These are phyloP conservation scores for Numenius phaeopus DNA, from an alignment of 2,797 vertebrate species.

Conservation along the genomic window DNA sequence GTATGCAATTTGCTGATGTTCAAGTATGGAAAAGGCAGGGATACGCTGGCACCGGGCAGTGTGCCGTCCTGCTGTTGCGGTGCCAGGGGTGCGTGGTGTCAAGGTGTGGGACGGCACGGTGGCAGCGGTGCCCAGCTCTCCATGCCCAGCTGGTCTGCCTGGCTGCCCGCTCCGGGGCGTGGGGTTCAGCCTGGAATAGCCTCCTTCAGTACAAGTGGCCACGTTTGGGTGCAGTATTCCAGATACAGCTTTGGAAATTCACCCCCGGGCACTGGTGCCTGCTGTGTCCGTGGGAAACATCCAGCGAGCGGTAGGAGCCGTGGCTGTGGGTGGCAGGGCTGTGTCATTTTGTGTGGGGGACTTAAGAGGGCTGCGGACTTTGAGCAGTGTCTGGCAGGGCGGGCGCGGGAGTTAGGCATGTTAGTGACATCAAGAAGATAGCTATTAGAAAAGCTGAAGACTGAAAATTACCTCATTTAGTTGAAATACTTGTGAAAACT, in stretches of 20 bases:
- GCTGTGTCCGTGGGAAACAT: background rate
- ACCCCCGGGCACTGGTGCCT: background rate
- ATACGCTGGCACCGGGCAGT: accelerated
- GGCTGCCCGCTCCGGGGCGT: background rate
- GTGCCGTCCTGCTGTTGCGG: accelerated
- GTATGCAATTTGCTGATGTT: background rate
- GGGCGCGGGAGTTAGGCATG: background rate
- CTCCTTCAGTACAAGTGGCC: background rate
- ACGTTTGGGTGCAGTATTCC: accelerated
- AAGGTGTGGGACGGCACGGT: accelerated
- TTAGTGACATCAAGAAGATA: background rate
- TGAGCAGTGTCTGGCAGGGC: background rate
- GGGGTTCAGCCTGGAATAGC: no score
- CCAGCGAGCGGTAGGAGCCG: accelerated
- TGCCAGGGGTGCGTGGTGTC: accelerated
- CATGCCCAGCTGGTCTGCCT: accelerated
- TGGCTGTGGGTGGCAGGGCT: background rate
- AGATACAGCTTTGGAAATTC: background rate
- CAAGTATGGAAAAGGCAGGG: background rate
- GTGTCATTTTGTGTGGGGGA: background rate
- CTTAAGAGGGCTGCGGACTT: background rate
- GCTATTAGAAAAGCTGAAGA: background rate
- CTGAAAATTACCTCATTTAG: background rate
- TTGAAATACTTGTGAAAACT: background rate
- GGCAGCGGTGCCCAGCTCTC: accelerated